These are phyloP conservation scores for Rhorus exstirpatorius DNA, from an alignment of 2,888 invertebrate species.

Conservation along the genomic window DNA sequence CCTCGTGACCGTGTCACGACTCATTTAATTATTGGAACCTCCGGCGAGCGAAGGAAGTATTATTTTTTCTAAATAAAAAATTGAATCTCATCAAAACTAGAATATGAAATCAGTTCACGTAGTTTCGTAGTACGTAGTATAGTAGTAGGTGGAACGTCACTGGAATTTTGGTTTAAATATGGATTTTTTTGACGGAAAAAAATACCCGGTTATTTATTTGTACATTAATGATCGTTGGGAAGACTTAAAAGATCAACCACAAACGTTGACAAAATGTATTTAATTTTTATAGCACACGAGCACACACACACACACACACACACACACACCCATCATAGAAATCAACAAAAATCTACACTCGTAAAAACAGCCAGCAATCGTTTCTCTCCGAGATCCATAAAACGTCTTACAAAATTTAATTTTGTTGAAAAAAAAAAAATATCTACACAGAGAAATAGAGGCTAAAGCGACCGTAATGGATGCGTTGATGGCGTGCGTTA, in stretches of 20 bases:
- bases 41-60: not conserved
- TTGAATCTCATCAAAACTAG: not conserved
- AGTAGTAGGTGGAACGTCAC: no score
- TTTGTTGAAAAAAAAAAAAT: not conserved
- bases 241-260: constrained; percentile 4
- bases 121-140: no score
- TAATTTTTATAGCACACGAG: no score
- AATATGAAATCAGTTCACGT: no score
- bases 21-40: constrained; percentile 11
- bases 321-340: no score
- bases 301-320: no score
- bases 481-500: constrained; percentile 2
- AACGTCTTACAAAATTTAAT: no score
- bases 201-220: constrained; percentile 34
- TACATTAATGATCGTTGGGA: constrained; percentile 23
- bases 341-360: no score
- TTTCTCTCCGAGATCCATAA: no score
- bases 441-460: not conserved
- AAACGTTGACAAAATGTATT: no score
- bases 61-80: not conserved
- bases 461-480: constrained; percentile 3
- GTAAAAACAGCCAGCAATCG: no score
- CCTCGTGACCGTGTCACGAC: not conserved
- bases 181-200: constrained; percentile 28
- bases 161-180: not conserved